These are phyloP conservation scores for Nematolebias whitei DNA, from an alignment of 2,113 vertebrate genomes.

Conservation along the genomic window DNA sequence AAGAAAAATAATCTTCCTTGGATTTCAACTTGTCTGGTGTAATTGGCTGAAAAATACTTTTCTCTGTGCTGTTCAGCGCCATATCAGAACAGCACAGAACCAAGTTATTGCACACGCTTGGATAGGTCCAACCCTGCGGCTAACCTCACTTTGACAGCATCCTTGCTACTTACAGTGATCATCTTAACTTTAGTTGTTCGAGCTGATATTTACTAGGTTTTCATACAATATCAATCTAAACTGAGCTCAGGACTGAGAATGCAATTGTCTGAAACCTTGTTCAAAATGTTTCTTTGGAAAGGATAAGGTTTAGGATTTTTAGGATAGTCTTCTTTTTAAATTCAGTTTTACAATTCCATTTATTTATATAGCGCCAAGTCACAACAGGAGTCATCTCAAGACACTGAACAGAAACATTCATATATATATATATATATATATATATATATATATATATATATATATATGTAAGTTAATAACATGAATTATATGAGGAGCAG, in stretches of 20 bases:
- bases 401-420: too few species aligned
- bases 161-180: slow-evolving; percentile 21
- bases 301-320: too few species aligned
- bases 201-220: slow-evolving; percentile 48
- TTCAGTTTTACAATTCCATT: too few species aligned
- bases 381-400: too few species aligned
- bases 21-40: slow-evolving; percentile 66
- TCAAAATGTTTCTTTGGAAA: too few species aligned
- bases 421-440: too few species aligned
- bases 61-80: slow-evolving; percentile 55
- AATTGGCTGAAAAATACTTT: slow-evolving; percentile 56
- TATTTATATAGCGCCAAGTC: too few species aligned
- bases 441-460: too few species aligned
- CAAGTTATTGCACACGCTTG: slow-evolving; percentile 51
- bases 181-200: slow-evolving; percentile 36
- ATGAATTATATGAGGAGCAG: too few species aligned
- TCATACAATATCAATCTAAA: slow-evolving; percentile 21
- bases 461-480: too few species aligned
- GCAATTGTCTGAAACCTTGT: slow-evolving; percentile 14
- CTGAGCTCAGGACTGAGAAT: slow-evolving; percentile 19
- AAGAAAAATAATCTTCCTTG: slow-evolving; percentile 56
- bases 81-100: slow-evolving; percentile 59
- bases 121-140: slow-evolving; percentile 36
- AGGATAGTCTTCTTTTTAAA: neutral
- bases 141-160: slow-evolving; percentile 32